Evolutionary conservation across 2,888 invertebrate genomes (phyloP).

Genomic region (Sarcophaga caerulescens): DNA sequence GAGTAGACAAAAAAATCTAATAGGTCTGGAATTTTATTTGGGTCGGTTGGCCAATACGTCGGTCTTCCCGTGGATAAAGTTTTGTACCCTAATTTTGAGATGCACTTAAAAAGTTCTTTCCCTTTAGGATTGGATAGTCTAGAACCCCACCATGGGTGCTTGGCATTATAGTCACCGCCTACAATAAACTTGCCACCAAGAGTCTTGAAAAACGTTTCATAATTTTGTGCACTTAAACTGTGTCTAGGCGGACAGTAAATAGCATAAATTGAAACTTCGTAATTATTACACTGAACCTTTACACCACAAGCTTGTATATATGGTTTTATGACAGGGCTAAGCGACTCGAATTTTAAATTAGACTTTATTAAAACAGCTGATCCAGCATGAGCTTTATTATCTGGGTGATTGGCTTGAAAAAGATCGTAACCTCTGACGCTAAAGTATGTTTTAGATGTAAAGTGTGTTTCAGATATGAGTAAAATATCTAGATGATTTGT

Average conservation of each 20-base stretch:
- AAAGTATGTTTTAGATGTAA: conserved; percentile 55
- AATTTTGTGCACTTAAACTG: conserved; percentile 10
- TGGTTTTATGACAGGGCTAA: too few species aligned
- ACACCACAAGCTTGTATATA: conserved; percentile 34
- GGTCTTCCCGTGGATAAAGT: conserved; percentile 51
- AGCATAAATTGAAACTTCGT: conserved; percentile 12
- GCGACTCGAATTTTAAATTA: too few species aligned
- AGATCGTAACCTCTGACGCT: conserved; percentile 53
- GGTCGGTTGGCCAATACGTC: conserved; percentile 57
- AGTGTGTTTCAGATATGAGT: conserved; percentile 56
- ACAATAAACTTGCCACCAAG: conserved; percentile 24
- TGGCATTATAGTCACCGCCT: too few species aligned
- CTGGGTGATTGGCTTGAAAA: conserved; percentile 44
- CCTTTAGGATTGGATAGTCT: conserved; percentile 43
- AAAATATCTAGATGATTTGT: conserved; percentile 44
- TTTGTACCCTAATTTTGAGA: conserved; percentile 8
- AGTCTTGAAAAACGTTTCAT: conserved; percentile 10
- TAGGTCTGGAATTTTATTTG: conserved; percentile 52
- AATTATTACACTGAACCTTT: conserved; percentile 21
- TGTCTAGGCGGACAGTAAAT: conserved; percentile 26
- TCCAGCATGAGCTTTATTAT: conserved; percentile 56
- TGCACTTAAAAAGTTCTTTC: conserved; percentile 39
- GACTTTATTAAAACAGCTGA: conserved; percentile 53
- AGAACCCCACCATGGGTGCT: too few species aligned
- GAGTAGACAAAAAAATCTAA: conserved; percentile 52